Evolutionary conservation across 2,888 invertebrate species (phyloP).

Genomic region (Caenorhabditis sp.): DNA sequence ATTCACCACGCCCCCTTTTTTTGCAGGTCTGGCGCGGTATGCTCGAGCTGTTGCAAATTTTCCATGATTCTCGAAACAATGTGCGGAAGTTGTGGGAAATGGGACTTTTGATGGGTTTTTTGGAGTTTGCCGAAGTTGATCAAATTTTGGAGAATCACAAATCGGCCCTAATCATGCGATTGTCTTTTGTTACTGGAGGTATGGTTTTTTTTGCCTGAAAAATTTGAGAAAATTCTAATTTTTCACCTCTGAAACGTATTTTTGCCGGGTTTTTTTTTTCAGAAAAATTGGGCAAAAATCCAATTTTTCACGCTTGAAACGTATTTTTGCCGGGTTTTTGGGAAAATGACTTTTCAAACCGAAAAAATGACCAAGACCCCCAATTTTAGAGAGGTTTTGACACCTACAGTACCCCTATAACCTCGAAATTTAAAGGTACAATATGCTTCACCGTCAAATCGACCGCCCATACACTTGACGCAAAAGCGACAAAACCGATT

Average conservation of each 20-base stretch:
- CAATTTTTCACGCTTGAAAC: no score
- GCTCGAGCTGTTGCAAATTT: constrained; percentile 69
- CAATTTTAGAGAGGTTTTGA: no score
- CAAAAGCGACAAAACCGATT: constrained; percentile 53
- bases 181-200: constrained; percentile 63
- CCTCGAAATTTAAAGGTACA: constrained; percentile 42
- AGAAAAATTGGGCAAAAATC: not conserved
- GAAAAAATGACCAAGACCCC: not conserved
- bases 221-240: no score
- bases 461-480: constrained; percentile 55
- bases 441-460: constrained; percentile 64
- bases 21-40: constrained; percentile 62
- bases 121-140: constrained; percentile 61
- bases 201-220: constrained; percentile 1
- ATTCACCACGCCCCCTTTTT: no score
- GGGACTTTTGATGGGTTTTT: constrained; percentile 56
- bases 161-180: constrained; percentile 57
- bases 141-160: constrained; percentile 51
- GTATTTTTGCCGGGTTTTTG: no score
- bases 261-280: no score
- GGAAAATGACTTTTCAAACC: no score
- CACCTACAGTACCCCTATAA: no score
- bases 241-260: no score
- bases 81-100: constrained; percentile 62
- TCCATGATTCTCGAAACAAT: constrained; percentile 63